These are phyloP conservation scores for Notothenia coriiceps DNA, from an alignment of 2,113 vertebrate species.

Conservation along the genomic window DNA sequence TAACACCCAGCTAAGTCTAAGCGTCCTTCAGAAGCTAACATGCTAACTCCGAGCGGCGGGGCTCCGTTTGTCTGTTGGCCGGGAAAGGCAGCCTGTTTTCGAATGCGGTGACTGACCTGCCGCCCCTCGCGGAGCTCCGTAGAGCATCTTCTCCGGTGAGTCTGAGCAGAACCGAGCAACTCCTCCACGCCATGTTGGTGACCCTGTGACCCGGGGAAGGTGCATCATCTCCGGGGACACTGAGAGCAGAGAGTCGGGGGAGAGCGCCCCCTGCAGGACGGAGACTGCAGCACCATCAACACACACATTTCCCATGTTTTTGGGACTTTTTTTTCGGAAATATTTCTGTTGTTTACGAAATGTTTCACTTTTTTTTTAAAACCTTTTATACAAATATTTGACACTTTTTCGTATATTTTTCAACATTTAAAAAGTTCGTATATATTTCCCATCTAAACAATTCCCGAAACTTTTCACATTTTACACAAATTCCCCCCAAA, in stretches of 20 bases:
- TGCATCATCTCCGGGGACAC: slow-evolving; percentile 31
- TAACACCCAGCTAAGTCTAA: background rate
- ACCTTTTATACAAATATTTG: no score
- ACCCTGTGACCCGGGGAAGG: slow-evolving; percentile 11
- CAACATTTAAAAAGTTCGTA: no score
- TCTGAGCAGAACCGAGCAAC: slow-evolving; percentile 55
- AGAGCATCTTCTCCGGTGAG: slow-evolving; percentile 47
- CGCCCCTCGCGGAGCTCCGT: slow-evolving; percentile 21
- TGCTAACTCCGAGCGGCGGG: slow-evolving; percentile 15
- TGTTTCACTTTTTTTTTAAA: no score
- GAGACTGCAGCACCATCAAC: background rate
- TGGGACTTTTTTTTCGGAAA: no score
- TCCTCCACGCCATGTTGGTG: slow-evolving; percentile 82
- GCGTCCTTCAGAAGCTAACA: background rate
- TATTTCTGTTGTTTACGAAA: no score
- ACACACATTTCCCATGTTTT: no score
- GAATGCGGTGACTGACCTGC: slow-evolving; percentile 66
- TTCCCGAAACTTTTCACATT: no score
- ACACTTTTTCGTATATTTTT: no score
- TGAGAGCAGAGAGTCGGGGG: rapidly evolving
- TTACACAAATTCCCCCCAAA: no score
- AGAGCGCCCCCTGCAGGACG: background rate
- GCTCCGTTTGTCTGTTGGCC: background rate
- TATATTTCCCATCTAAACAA: no score
- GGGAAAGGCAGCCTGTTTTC: background rate